Evolutionary conservation across 2,888 invertebrate species (phyloP).

Genomic region (Drosophila multiciliata): DNA sequence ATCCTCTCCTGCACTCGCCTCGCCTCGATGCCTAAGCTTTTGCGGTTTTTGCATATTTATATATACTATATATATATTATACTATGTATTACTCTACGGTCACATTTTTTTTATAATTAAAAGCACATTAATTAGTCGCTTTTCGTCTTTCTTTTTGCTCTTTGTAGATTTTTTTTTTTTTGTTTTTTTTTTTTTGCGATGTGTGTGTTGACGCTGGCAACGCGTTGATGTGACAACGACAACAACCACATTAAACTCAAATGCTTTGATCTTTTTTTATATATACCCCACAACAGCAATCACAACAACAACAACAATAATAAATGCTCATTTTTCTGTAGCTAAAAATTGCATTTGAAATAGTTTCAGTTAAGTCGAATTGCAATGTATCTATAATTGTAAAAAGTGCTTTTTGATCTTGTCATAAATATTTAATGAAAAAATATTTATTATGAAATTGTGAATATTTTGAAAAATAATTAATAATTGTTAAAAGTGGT

Average conservation of each 20-base stretch:
- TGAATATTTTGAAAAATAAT: not conserved
- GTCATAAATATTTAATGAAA: too few species aligned
- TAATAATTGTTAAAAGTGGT: not conserved
- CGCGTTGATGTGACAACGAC: constrained; percentile 83
- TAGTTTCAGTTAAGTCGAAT: not conserved
- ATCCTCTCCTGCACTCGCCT: constrained; percentile 1
- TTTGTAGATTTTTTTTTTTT: constrained; percentile 28
- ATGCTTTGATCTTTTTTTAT: constrained; percentile 73
- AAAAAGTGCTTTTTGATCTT: not conserved
- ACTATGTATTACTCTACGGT: constrained; percentile 29
- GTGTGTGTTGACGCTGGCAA: constrained; percentile 64
- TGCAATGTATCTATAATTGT: constrained; percentile 21
- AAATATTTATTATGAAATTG: not conserved
- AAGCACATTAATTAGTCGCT: constrained; percentile 74
- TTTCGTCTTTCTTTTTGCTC: constrained; percentile 27
- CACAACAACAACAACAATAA: constrained; percentile 39
- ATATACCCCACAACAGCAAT: constrained; percentile 23
- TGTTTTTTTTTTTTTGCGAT: constrained; percentile 33
- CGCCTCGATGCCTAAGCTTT: constrained; percentile 64
- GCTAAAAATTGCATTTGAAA: constrained; percentile 17
- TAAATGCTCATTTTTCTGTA: constrained; percentile 30
- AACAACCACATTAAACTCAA: constrained; percentile 56
- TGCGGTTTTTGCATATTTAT: constrained; percentile 55
- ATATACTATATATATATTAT: constrained; percentile 7
- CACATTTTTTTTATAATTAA: constrained; percentile 67